These are phyloP conservation scores for Danionella dracula DNA, from an alignment of 2,797 vertebrate species.

Conservation along the genomic window DNA sequence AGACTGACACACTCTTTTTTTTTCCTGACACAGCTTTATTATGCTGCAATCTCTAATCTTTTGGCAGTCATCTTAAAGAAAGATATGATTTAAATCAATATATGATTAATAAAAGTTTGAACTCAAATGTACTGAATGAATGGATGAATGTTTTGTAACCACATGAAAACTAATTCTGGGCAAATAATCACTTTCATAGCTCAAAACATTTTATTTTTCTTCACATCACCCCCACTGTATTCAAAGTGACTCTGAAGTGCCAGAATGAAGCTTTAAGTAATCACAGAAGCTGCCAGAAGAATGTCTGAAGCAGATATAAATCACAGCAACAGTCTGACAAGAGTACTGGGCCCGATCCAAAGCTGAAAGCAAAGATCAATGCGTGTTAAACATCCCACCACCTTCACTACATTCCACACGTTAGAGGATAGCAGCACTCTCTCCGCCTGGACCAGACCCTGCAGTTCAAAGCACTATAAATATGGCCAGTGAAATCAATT, in stretches of 20 bases:
- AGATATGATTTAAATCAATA: no score
- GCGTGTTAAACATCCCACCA: conserved; percentile 22
- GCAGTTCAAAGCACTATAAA: conserved; percentile 20
- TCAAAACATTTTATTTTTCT: neutral
- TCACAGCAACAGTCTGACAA: neutral
- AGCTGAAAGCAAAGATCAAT: conserved; percentile 47
- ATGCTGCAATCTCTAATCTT: no score
- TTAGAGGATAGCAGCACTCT: neutral
- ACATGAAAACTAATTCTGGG: no score
- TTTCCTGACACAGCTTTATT: no score
- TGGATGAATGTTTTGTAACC: no score
- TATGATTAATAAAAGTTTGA: no score
- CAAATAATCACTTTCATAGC: neutral
- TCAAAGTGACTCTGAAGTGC: neutral
- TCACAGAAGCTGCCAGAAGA: conserved; percentile 1
- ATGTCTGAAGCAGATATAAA: neutral
- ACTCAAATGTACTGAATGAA: no score
- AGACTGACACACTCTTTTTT: no score
- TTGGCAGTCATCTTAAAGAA: no score
- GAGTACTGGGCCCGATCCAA: conserved; percentile 20
- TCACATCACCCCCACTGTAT: neutral
- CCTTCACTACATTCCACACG: conserved; percentile 29
- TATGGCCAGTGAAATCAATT: conserved; percentile 51
- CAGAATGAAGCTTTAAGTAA: conserved; percentile 7
- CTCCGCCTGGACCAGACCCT: neutral